Base-by-base conservation (phyloP, 2,888 invertebrate genomes). In the Stenodera caucasica region DNA sequence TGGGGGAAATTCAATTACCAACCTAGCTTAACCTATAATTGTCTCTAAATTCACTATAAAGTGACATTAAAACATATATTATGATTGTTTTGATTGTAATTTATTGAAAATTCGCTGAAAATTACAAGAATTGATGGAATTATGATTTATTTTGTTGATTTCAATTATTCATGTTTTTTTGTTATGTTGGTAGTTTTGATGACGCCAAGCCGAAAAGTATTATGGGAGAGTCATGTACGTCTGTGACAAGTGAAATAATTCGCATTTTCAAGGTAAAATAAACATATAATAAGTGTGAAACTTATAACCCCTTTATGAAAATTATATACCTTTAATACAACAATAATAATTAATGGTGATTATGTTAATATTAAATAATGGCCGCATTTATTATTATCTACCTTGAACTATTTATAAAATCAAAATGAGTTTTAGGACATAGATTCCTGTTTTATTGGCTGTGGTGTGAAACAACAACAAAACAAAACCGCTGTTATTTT, bases 211-310 rank as follows among this genome's bases (percentile, higher is more conserved):
- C 74, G 71, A 72, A 76, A 66, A 70, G 79, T 68, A 77, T 78
- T 76, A 72, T 79, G 79, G 79, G 79, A 76, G 72, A 75, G 73
- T 76, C 74, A 80, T 78, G 79, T 77, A 78, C 75, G 77, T 76
- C 73, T 77, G 70, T 79, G 79, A 78, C 78, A 78, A 78, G 78
- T 79, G 74, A 76, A 74, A 73, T 75, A 73, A 73, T 73, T 75
- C 69, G 70, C 72, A 74, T 75, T 77, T 72, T 71, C 69, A 66
- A 68, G 71, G 67, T 68, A 69, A 70, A 75, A 73, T 70, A 73
- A 72, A 72, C 70, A 70, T 37, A 55, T 14, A 55, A 45, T 50
- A 30, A 32, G 49, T 35, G 51, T 60, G 35, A 29, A 49, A 35
- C 49, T 56, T 40, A 51, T 26, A 40, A 51, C 55, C 18, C 40